Conservation (phyloP, 2,888 invertebrate species). For the Aporophyla nigra region DNA sequence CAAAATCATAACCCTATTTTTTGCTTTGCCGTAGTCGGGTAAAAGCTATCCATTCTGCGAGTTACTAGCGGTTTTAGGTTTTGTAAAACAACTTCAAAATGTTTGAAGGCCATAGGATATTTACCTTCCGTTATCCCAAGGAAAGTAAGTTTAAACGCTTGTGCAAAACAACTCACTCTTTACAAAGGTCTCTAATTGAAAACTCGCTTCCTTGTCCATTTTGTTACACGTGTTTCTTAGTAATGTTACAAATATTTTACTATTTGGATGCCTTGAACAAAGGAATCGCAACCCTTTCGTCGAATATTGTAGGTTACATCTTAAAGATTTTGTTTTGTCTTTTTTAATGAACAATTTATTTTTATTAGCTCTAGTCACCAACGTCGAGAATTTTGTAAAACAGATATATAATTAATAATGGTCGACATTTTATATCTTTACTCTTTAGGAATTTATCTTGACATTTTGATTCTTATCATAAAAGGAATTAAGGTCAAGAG, state of each 20-base stretch:
- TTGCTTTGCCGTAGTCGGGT: too few relatives aligned
- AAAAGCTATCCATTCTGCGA: background rate
- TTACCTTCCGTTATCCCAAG: constrained; percentile 8
- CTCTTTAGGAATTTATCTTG: background rate
- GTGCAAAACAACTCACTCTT: too few relatives aligned
- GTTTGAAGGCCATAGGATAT: constrained; percentile 15
- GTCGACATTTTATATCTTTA: background rate
- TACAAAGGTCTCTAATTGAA: constrained; percentile 47
- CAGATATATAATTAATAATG: background rate
- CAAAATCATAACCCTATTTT: too few relatives aligned
- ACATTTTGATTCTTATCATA: background rate
- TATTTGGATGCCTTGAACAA: constrained; percentile 18
- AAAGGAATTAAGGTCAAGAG: background rate
- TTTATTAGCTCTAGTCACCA: background rate
- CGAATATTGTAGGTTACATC: background rate
- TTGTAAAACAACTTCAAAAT: constrained; percentile 24
- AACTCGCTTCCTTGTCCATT: constrained; percentile 45
- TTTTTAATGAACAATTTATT: too few relatives aligned
- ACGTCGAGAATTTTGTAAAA: background rate
- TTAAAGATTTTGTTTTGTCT: constrained; percentile 21
- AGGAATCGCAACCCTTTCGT: background rate
- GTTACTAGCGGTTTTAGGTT: background rate
- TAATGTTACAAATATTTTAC: constrained; percentile 30
- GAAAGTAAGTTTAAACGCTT: constrained; percentile 11
- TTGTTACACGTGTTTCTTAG: constrained; percentile 27